Evolutionary conservation across 2,888 invertebrate species (phyloP).

Genomic region (Gymnocheta viridis): DNA sequence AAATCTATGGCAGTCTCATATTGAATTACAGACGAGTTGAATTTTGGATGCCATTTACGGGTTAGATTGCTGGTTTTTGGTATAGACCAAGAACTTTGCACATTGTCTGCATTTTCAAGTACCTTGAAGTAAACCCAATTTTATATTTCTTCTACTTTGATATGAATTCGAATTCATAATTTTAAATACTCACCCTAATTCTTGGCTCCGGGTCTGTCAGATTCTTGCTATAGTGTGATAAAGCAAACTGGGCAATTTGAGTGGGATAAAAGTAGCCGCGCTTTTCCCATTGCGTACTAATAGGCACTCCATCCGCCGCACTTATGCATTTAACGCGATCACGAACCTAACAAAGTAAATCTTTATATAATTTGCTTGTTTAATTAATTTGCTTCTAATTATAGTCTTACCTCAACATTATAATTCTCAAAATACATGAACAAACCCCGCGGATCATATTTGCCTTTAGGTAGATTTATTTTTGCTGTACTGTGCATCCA

Average conservation of each 20-base stretch:
- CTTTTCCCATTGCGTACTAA: constrained; percentile 98
- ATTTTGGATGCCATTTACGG: constrained; percentile 84
- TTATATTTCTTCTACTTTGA: constrained; percentile 1
- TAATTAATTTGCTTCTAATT: not conserved
- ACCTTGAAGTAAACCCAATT: constrained; percentile 73
- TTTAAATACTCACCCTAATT: constrained; percentile 81
- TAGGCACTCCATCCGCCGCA: constrained; percentile 95
- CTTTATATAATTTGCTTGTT: not conserved
- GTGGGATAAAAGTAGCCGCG: constrained; percentile 98
- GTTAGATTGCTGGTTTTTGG: constrained; percentile 87
- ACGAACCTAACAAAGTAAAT: constrained; percentile 83
- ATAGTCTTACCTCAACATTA: constrained; percentile 90
- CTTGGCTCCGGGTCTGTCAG: constrained; percentile 92
- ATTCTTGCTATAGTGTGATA: constrained; percentile 98
- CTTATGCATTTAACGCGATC: constrained; percentile 98
- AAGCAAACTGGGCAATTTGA: constrained; percentile 98
- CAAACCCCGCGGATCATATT: constrained; percentile 94
- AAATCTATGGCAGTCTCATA: constrained; percentile 88
- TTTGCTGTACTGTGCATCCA: constrained; percentile 98
- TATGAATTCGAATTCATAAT: not conserved
- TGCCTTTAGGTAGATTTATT: constrained; percentile 93
- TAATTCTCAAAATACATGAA: constrained; percentile 99
- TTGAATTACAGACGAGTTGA: constrained; percentile 86
- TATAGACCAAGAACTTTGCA: constrained; percentile 87
- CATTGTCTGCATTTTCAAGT: constrained; percentile 89